Base-by-base conservation (phyloP, 1,140 invertebrate genomes). In the Euwallacea fornicatus region DNA sequence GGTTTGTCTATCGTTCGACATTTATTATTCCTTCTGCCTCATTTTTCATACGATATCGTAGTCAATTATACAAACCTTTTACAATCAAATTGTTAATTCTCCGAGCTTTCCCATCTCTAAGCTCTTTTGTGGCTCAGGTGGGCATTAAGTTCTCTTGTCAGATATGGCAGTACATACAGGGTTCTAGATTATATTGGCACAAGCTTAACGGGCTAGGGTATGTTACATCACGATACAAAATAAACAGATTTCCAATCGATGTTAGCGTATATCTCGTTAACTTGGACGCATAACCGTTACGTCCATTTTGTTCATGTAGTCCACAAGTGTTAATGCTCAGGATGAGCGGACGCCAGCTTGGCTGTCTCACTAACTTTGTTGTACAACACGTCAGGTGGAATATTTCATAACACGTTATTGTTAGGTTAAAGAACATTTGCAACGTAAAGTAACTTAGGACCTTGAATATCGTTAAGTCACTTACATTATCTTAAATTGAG, bases 371-470 rank as follows among this genome's bases (percentile, higher is more conserved):
- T 2, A 46, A 65, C 33, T 65, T 65, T 54, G 21, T 33, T 33
- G 50, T 65, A 6, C 9, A 54, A 42, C 21, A 16, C 41, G 41
- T 65, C 50, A 54, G 63, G 15, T 65, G 50, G 43, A 65, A 65
- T 65, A 43, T 43, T 54, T 65, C 63, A 65, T 53, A 47, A 41
- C 62, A 16, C 7, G 47, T 65, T 61, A 43, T 61, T 47, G 61
- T 46, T 63, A 33, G 21, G 1, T 33, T 33, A 33, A 33, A 33
- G 21, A 4, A 2, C 1, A 33, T 33, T 1, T 33, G 21, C 21
- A 33, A 33, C 1, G 21, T 33, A 33, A 33, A 33, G 21, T 33
- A 33, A 33, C 21, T 33, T 33, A 33, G 21, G 21, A 33, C 21
- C 4, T 33, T 4, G 21, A 33, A 33, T 33, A 33, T 33, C 21